These are phyloP conservation scores for Enteromius mattozi DNA, from an alignment of 2,797 vertebrate genomes.

Conservation along the genomic window DNA sequence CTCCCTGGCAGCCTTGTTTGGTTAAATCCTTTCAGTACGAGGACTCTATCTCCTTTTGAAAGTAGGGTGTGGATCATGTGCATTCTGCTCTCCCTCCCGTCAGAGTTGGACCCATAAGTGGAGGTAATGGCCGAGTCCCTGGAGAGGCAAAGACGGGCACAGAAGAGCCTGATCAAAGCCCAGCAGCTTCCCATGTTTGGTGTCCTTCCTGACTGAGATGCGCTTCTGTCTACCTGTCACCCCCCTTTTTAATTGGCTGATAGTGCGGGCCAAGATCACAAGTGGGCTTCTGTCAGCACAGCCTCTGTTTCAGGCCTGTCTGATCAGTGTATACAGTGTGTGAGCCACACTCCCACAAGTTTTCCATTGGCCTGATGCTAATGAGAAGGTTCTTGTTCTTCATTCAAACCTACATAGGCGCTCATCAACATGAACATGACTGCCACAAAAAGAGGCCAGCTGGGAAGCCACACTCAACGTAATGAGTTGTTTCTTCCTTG, in stretches of 20 bases:
- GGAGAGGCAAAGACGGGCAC: slow-evolving; percentile 54
- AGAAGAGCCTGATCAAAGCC: slow-evolving; percentile 68
- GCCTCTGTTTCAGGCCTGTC: slow-evolving; percentile 56
- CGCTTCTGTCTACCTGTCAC: slow-evolving; percentile 71
- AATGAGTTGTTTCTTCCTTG: slow-evolving; percentile 53
- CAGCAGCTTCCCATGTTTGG: slow-evolving; percentile 53
- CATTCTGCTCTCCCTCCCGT: slow-evolving; percentile 60
- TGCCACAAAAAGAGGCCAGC: slow-evolving; percentile 39
- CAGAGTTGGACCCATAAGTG: slow-evolving; percentile 62
- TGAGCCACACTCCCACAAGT: slow-evolving; percentile 72
- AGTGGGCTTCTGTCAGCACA: slow-evolving; percentile 43
- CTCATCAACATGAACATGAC: slow-evolving; percentile 35
- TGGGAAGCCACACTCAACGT: slow-evolving; percentile 47
- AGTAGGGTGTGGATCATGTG: slow-evolving; percentile 56
- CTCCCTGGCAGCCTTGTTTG: slow-evolving; percentile 40
- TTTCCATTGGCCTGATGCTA: slow-evolving; percentile 73
- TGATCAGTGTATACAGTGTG: slow-evolving; percentile 60
- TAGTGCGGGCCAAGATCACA: slow-evolving; percentile 56
- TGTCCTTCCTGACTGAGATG: slow-evolving; percentile 63
- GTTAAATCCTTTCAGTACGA: slow-evolving; percentile 54
- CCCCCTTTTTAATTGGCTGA: slow-evolving; percentile 68
- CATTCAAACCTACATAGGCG: slow-evolving; percentile 45
- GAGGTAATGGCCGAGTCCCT: slow-evolving; percentile 62
- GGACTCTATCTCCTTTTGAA: slow-evolving; percentile 56
- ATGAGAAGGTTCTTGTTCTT: slow-evolving; percentile 65